A percentile compares a stretch with the other conserved stretches of the same genome.
phyloP scores from a whole-genome alignment of 2,888 invertebrate genomes.

The Leptinotarsa tumamoca region DNA sequence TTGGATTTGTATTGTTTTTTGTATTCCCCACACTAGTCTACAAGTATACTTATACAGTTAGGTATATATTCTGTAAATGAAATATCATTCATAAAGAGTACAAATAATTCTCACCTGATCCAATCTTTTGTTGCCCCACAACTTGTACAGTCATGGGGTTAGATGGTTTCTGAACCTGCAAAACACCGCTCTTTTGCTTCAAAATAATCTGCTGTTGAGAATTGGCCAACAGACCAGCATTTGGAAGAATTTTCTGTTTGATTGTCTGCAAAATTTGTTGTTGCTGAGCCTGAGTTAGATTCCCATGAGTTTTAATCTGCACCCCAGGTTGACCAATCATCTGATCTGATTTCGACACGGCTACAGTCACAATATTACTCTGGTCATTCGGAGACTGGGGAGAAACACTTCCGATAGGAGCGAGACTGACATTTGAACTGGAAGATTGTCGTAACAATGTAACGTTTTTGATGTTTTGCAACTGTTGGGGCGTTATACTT shows the following conservation, averaged over 20 bases:
- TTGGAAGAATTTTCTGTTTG: constrained; percentile 63
- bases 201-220: constrained; percentile 67
- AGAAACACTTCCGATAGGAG: constrained; percentile 39
- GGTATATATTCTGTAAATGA: too few species aligned
- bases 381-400: constrained; percentile 40
- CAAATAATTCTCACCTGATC: constrained; percentile 33
- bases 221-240: constrained; percentile 59
- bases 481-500: constrained; percentile 61
- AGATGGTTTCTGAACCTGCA: constrained; percentile 48
- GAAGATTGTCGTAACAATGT: constrained; percentile 58
- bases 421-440: constrained; percentile 44
- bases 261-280: constrained; percentile 67
- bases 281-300: constrained; percentile 64
- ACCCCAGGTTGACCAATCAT: constrained; percentile 52
- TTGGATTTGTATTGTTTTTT: too few species aligned
- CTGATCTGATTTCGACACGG: constrained; percentile 51
- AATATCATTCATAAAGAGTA: too few species aligned
- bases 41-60: too few species aligned
- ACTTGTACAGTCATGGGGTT: constrained; percentile 42
- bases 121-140: constrained; percentile 43
- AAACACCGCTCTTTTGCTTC: constrained; percentile 63
- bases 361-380: constrained; percentile 51
- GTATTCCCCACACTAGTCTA: too few species aligned
- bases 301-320: constrained; percentile 58
- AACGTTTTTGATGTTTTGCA: constrained; percentile 64